Conservation (phyloP, 2,888 invertebrate genomes). For the Campaea margaritaria region DNA sequence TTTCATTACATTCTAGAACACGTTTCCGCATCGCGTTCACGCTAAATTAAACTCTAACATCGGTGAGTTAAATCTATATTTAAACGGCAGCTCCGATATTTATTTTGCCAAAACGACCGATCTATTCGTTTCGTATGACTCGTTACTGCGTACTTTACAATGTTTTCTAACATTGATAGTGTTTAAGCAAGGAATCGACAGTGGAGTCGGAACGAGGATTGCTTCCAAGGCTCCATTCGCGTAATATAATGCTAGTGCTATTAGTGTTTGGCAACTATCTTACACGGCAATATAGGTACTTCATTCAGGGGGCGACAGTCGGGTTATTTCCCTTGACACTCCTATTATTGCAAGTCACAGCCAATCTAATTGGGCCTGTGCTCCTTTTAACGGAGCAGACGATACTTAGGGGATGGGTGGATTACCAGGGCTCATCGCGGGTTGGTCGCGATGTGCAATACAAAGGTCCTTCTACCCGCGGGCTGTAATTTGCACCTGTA, state of each 20-base stretch:
- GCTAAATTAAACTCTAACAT: conserved; percentile 53
- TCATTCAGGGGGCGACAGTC: conserved; percentile 62
- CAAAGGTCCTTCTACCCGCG: conserved; percentile 68
- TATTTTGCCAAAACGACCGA: conserved; percentile 67
- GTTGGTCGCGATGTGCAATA: conserved; percentile 66
- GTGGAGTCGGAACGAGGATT: conserved; percentile 23
- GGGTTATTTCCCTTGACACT: conserved; percentile 77
- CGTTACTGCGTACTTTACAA: conserved; percentile 62
- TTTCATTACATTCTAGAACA: conserved; percentile 79
- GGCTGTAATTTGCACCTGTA: conserved; percentile 81
- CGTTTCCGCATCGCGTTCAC: conserved; percentile 48
- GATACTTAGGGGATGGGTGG: conserved; percentile 41
- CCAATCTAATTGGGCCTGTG: conserved; percentile 59
- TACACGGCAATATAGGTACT: conserved; percentile 56
- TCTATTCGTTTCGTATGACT: conserved; percentile 63
- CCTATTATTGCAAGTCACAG: conserved; percentile 71
- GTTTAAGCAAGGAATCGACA: conserved; percentile 39
- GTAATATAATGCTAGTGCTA: conserved; percentile 51
- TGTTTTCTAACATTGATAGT: conserved; percentile 54
- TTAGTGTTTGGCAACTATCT: conserved; percentile 55
- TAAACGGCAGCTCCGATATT: conserved; percentile 44
- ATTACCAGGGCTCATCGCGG: conserved; percentile 56
- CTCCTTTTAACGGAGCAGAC: conserved; percentile 51
- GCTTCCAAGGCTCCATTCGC: conserved; percentile 19
- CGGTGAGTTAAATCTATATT: conserved; percentile 46